phyloP scores from a whole-genome alignment of 2,113 vertebrate species.

The Vulpes lagopus region DNA sequence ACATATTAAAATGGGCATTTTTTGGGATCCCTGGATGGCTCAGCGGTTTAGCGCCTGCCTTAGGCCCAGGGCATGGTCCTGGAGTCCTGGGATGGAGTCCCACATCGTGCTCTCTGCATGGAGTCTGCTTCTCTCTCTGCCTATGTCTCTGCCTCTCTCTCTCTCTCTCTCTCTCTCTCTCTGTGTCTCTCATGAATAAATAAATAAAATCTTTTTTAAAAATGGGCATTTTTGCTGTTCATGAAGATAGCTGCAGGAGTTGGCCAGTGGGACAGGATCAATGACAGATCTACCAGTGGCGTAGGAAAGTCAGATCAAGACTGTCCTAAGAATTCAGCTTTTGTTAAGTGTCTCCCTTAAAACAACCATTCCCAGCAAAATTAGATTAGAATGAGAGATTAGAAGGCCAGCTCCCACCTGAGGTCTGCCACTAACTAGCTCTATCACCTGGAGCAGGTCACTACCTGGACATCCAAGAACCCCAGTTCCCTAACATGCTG shows the following conservation, averaged over 20 bases:
- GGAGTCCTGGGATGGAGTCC: too few relatives aligned
- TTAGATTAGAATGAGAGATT: not conserved
- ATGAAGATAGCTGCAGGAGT: not conserved
- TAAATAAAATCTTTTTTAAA: not conserved
- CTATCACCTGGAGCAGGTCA: not conserved
- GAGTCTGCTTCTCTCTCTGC: too few relatives aligned
- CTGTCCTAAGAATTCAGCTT: not conserved
- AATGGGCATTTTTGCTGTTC: not conserved
- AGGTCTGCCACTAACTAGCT: not conserved
- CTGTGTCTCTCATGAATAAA: too few relatives aligned
- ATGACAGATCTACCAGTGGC: not conserved
- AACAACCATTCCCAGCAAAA: not conserved
- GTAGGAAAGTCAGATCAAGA: not conserved
- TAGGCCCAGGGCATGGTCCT: too few relatives aligned
- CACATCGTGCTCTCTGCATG: too few relatives aligned
- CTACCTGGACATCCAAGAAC: not conserved
- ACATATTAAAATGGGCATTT: not conserved
- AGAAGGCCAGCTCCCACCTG: not conserved
- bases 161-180: too few relatives aligned
- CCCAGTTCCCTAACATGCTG: not conserved
- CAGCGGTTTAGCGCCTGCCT: too few relatives aligned
- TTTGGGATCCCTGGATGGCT: not conserved
- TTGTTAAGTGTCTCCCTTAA: not conserved
- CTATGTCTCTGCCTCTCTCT: too few relatives aligned
- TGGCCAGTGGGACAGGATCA: not conserved